Evolutionary conservation across 2,888 invertebrate genomes (phyloP), one percentile per base, ranked within the genome.

Genomic region (Amblyjoppa proteus): DNA sequence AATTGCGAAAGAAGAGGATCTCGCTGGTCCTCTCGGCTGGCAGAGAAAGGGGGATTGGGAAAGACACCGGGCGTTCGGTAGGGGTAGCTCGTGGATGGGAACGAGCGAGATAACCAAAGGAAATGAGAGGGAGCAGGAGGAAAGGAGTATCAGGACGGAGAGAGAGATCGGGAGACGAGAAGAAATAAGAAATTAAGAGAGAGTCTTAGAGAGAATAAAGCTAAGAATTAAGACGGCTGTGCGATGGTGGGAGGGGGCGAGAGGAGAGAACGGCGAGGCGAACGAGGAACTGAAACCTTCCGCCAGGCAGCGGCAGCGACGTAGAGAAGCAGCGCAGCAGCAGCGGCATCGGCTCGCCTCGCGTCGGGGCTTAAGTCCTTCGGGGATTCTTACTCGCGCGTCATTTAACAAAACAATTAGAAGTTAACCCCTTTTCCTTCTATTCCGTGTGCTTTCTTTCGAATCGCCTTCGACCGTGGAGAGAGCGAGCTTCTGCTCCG

Each of bases 331-430:
- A 58, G 28, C 58, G 58, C 80, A 83, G 74, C 80, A 81, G 76
- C 82, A 82, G 64, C 58, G 79, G 80, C 81, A 78, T 31, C 75
- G 76, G 81, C 89, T 88, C 87, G 88, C 88, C 75, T 89, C 91
- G 91, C 92, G 90, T 89, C 89, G 92, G 91, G 91, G 93, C 93
- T 94, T 93, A 93, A 93, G 93, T 93, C 92, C 92, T 92, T 88
- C 90, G 89, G 88, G 93, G 93, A 94, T 94, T 94, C 94, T 94
- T 94, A 94, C 94, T 94, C 92, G 93, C 94, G 94, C 93, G 93
- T 94, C 94, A 94, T 94, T 94, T 94, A 94, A 94, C 94, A 94
- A 94, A 94, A 94, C 94, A 94, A 94, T 94, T 94, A 94, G 93
- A 93, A 92, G 93, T 93, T 94, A 94, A 94, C 94, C 93, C 94